These are phyloP conservation scores for Triplophysa yarkandensis DNA, from an alignment of 2,797 vertebrate species.

Conservation along the genomic window DNA sequence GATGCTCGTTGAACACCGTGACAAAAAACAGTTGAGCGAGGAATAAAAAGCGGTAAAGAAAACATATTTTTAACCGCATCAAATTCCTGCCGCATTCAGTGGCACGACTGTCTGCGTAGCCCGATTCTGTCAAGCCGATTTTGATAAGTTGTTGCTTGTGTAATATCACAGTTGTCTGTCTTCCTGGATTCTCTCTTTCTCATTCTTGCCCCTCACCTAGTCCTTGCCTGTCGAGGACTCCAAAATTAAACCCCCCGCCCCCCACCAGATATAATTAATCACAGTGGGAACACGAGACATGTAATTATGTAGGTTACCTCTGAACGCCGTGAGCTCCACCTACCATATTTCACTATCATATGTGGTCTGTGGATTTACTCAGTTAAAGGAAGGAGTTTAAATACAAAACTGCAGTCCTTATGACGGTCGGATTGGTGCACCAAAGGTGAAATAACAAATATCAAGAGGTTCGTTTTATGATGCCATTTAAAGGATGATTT, in stretches of 20 bases:
- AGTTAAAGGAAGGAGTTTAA: slow-evolving; percentile 22
- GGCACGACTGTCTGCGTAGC: slow-evolving; percentile 60
- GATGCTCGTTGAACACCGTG: slow-evolving; percentile 13
- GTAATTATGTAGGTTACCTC: slow-evolving; percentile 84
- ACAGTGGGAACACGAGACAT: slow-evolving; percentile 80
- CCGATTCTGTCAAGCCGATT: slow-evolving; percentile 76
- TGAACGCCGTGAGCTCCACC: slow-evolving; percentile 66
- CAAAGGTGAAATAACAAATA: background rate
- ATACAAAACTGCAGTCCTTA: background rate
- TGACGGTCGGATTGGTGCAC: background rate
- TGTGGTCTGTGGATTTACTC: slow-evolving; percentile 42
- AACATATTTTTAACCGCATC: slow-evolving; percentile 53
- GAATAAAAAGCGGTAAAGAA: slow-evolving; percentile 30
- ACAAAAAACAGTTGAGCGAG: slow-evolving; percentile 23
- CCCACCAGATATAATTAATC: slow-evolving; percentile 84
- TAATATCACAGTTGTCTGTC: slow-evolving; percentile 63
- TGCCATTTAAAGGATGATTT: background rate
- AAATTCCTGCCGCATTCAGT: slow-evolving; percentile 46
- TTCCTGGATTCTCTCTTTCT: slow-evolving; percentile 24
- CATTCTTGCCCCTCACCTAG: slow-evolving; percentile 45
- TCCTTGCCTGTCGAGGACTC: slow-evolving; percentile 73
- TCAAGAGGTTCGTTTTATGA: background rate
- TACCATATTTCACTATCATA: slow-evolving; percentile 18
- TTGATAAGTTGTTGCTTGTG: slow-evolving; percentile 74
- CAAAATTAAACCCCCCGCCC: slow-evolving; percentile 81